These are phyloP conservation scores for Gopherus flavomarginatus DNA, from an alignment of 2,113 vertebrate genomes.

Conservation along the genomic window DNA sequence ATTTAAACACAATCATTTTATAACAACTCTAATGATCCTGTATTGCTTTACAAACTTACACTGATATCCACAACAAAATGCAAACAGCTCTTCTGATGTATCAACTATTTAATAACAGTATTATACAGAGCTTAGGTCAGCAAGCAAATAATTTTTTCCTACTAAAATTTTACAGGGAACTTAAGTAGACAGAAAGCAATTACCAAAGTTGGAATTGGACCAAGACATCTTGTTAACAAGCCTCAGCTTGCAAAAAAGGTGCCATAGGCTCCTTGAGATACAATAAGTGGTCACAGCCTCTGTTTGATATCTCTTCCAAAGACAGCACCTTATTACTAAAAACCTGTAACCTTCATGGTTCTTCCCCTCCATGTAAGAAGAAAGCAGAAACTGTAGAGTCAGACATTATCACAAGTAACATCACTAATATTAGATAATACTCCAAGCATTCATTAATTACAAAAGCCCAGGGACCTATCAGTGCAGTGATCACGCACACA, in stretches of 20 bases:
- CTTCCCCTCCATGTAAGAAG: neutral
- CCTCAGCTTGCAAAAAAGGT: neutral
- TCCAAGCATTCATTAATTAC: neutral
- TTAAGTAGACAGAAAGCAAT: neutral
- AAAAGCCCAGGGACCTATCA: neutral
- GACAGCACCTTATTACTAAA: neutral
- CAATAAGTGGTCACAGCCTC: neutral
- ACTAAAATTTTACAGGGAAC: slow-evolving; percentile 26
- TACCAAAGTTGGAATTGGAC: neutral
- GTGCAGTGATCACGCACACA: neutral
- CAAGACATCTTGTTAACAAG: neutral
- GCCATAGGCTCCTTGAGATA: neutral
- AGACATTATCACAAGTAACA: rapidly evolving
- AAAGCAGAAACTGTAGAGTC: neutral
- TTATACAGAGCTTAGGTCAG: slow-evolving; percentile 30
- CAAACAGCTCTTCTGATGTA: slow-evolving; percentile 3
- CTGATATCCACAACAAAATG: slow-evolving; percentile 43
- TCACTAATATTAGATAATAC: rapidly evolving
- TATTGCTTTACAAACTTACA: slow-evolving; percentile 32
- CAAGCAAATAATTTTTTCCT: slow-evolving; percentile 33
- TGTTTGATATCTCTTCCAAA: rapidly evolving
- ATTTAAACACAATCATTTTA: neutral
- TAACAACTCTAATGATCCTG: neutral
- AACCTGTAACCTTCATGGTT: neutral
- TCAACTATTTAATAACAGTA: slow-evolving; percentile 28